Base-by-base conservation (phyloP, 2,888 invertebrate species). In the Parnassius mnemosyne region DNA sequence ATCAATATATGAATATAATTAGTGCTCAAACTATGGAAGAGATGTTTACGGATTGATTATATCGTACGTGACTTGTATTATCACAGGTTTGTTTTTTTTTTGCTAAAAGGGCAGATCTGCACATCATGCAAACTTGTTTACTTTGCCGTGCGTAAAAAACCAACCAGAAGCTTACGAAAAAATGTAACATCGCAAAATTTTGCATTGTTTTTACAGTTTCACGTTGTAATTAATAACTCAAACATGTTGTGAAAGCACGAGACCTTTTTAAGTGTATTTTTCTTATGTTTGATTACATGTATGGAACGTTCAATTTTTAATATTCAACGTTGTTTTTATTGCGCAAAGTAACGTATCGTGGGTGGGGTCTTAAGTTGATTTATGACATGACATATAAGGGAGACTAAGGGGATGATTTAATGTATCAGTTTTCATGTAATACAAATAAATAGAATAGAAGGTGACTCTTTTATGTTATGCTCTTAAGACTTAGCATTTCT, bases 81-180 rank as follows among this genome's bases (percentile, higher is more conserved):
- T 34, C 49, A 46, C 47, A 9, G 12, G 52, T 9, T 13, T 47
- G 1, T n/a, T n/a, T n/a, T 9, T 13, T 20, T 20, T 12, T 2
- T 20, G 51, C 51, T 51, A 10, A 63, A 63, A 59, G 58, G 63
- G 58, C 58, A 54, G 57, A 57, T 53, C 57, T 43, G 13, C 43
- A 49, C 53, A 58, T 49, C 63, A 59, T 54, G 62, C 54, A 34
- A 63, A 46, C 58, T 63, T 58, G 44, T 63, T 63, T 57, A 58
- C 54, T n/a, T 10, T 25, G 13, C 10, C 25, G n/a, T 41, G 54
- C 41, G 42, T 46, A 58, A 54, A 53, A 43, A 49, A 11, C 34
- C 11, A 44, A 9, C 5, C 34, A 9, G 20, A 7, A 10, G 12
- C 51, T n/a, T 42, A 43, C 51, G 20, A 58, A 55, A 63, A 46